phyloP scores from a whole-genome alignment of 2,888 invertebrate species.

The Brenthis hecate region DNA sequence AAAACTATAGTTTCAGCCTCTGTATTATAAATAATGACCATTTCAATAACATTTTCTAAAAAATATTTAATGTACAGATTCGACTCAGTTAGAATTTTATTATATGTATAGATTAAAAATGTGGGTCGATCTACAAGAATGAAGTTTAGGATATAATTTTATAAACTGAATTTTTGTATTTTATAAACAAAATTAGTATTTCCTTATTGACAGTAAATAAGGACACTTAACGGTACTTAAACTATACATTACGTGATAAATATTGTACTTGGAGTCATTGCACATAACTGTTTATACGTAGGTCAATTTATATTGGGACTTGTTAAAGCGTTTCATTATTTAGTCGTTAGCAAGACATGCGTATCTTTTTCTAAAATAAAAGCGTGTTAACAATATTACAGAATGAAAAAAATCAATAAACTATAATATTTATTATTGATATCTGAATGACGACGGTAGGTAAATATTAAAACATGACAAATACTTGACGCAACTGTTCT shows the following conservation, averaged over 20 bases:
- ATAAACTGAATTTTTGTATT: not conserved
- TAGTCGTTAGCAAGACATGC: constrained; percentile 16
- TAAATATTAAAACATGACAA: too few relatives aligned
- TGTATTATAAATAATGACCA: too few relatives aligned
- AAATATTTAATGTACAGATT: too few relatives aligned
- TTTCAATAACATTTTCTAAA: too few relatives aligned
- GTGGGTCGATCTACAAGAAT: not conserved
- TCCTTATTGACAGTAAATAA: not conserved
- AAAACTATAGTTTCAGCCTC: too few relatives aligned
- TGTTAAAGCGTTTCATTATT: constrained; percentile 19
- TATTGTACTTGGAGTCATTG: constrained; percentile 21
- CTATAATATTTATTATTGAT: too few relatives aligned
- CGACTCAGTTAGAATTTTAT: too few relatives aligned
- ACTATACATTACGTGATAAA: constrained; percentile 29
- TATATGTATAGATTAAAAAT: not conserved
- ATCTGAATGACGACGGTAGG: too few relatives aligned
- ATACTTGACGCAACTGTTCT: too few relatives aligned
- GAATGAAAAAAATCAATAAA: too few relatives aligned
- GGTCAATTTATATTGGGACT: constrained; percentile 27
- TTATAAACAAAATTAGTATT: constrained; percentile 1
- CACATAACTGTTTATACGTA: constrained; percentile 35
- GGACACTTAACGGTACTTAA: constrained; percentile 32
- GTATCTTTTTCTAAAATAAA: not conserved
- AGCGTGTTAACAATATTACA: too few relatives aligned
- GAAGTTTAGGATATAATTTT: not conserved